phyloP scores from a whole-genome alignment of 2,113 vertebrate genomes.

The Ammospiza nelsoni region DNA sequence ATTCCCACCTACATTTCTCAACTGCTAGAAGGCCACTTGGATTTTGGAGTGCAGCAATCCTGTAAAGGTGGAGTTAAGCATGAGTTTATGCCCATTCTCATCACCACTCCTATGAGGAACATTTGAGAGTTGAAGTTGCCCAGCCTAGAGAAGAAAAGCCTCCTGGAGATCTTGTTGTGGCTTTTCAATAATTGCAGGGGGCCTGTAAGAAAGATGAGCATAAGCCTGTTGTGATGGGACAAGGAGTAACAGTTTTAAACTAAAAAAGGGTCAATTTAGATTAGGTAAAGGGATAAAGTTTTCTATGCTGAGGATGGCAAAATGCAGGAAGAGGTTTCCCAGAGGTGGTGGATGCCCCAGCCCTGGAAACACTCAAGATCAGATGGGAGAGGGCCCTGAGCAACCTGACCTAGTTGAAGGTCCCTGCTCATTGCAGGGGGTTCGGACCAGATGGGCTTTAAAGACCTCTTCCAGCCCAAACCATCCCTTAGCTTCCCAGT shows the following conservation, averaged over 20 bases:
- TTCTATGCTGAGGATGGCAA: too few species aligned
- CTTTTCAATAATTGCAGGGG: neutral
- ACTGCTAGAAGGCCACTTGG: neutral
- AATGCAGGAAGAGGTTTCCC: neutral
- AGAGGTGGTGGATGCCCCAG: neutral
- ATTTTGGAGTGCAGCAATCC: neutral
- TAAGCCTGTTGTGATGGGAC: neutral
- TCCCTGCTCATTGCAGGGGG: neutral
- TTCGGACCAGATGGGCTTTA: neutral
- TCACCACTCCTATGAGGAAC: neutral
- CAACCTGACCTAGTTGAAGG: neutral
- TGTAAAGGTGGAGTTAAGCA: neutral
- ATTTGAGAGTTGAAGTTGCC: neutral
- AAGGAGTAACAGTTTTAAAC: neutral
- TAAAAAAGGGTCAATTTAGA: neutral
- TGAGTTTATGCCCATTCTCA: neutral
- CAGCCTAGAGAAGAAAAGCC: neutral
- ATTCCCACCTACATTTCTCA: neutral
- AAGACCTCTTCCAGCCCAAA: neutral
- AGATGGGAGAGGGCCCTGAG: neutral
- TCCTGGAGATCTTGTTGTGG: neutral
- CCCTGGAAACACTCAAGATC: neutral
- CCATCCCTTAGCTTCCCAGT: neutral
- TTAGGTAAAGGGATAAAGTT: neutral
- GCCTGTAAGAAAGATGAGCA: neutral